Base-by-base conservation (phyloP, 2,113 vertebrate genomes). In the Peromyscus leucopus region DNA sequence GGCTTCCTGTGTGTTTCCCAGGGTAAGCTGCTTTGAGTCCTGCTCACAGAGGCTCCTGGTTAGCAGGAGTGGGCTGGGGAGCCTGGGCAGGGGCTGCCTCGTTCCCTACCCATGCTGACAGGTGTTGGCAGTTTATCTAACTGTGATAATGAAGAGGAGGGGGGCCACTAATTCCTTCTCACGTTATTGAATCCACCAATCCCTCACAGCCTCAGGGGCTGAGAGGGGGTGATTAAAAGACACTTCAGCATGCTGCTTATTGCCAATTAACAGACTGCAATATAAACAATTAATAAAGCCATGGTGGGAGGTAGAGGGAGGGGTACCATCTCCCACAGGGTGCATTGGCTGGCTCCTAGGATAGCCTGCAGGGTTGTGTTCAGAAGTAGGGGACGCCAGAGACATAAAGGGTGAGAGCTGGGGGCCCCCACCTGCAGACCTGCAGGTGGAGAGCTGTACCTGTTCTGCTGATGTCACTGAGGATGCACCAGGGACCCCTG, bases 281-380 rank as follows among this genome's bases (percentile, higher is more conserved):
- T 93, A 97, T 94, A 97, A 97, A 97, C 98, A 97, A 97, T 98
- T 98, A 98, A 97, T 98, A 98, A 96, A 97, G 94, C 46, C 39
- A 55, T 69, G 0, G 74, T 85, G 46, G 95, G 94, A 80, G 89
- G 85, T 0, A 0, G 39, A 63, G 48, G 28, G 86, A 85, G 69
- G 67, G 74, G 67, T 63, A 55, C 28, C 1, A 10, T 12, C 79
- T 55, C 90, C 57, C 15, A 55, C 88, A 15, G 48, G 21, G 51
- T 21, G 3, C 2, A 33, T 17, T 42, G 31, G 15, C 83, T 63
- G 63, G 78, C 63, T 96, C 71, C 4, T 0, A 46, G 86, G 76
- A 33, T 13, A 83, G 28, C 48, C 59, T n/a, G 57, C 51, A 86
- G 46, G n/a, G 61, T 7, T 0, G 16, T 4, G 65, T 33, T 46